phyloP scores from a whole-genome alignment of 92 coral and sea anemone genomes.

The Palythoa grandiflora region DNA sequence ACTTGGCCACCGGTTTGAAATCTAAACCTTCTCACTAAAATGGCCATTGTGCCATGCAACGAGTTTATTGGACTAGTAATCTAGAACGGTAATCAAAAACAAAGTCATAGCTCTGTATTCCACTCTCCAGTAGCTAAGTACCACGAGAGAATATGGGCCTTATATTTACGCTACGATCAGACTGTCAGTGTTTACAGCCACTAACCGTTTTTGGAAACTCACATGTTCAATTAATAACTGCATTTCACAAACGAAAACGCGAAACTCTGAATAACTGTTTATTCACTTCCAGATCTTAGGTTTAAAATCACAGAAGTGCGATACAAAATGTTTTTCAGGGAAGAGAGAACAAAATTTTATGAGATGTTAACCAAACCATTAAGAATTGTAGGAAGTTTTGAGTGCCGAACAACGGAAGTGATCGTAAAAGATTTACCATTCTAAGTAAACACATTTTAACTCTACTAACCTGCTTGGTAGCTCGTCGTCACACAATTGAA shows the following conservation, averaged over 20 bases:
- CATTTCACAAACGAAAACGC: neutral
- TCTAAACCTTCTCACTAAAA: neutral
- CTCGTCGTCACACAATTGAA: conserved; percentile 39
- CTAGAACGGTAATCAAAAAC: conserved; percentile 31
- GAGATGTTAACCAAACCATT: conserved; percentile 35
- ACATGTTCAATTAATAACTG: neutral
- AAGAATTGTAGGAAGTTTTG: conserved; percentile 65
- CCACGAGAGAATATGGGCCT: conserved; percentile 49
- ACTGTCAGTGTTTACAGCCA: conserved; percentile 61
- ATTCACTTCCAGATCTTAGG: neutral
- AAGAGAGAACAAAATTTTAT: conserved; percentile 29
- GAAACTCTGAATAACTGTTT: neutral
- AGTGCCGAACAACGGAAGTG: conserved; percentile 86
- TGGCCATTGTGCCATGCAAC: neutral
- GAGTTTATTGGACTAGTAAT: neutral
- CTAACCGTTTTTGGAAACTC: neutral
- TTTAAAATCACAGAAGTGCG: neutral
- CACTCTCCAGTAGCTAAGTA: neutral
- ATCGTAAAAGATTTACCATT: conserved; percentile 60
- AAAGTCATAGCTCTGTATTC: conserved; percentile 16
- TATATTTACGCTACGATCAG: conserved; percentile 53
- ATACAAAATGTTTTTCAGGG: neutral
- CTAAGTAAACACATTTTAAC: conserved; percentile 67
- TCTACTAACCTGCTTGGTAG: conserved; percentile 65
- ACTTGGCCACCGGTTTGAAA: neutral